phyloP scores from a whole-genome alignment of 2,113 vertebrate species.

The Perccottus glenii region DNA sequence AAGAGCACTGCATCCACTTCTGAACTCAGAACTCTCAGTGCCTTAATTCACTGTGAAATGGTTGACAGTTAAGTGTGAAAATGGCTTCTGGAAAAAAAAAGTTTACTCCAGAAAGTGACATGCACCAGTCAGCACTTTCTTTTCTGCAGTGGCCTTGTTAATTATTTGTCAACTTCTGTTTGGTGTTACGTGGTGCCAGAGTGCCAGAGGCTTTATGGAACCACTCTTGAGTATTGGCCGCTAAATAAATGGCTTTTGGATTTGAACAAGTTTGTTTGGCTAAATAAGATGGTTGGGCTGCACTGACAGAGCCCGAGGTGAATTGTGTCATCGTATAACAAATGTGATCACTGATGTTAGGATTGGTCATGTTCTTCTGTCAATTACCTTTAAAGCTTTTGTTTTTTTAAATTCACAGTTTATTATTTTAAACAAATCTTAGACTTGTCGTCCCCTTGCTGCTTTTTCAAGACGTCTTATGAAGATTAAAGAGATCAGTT shows the following conservation, averaged over 20 bases:
- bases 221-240: constrained; percentile 35
- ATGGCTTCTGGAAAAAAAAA: constrained; percentile 38
- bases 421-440: constrained; percentile 39
- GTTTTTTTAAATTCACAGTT: too few species aligned
- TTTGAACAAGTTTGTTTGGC: constrained; percentile 60
- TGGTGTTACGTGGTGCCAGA: constrained; percentile 47
- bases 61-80: constrained; percentile 58
- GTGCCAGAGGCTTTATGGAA: constrained; percentile 46
- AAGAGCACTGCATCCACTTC: constrained; percentile 39
- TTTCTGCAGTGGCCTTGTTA: constrained; percentile 35
- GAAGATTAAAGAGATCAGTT: constrained; percentile 71
- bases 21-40: constrained; percentile 48
- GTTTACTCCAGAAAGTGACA: constrained; percentile 32
- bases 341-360: constrained; percentile 68
- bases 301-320: constrained; percentile 41
- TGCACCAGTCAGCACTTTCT: constrained; percentile 21
- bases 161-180: constrained; percentile 65
- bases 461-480: constrained; percentile 65
- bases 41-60: constrained; percentile 62
- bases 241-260: constrained; percentile 63
- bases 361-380: constrained; percentile 60
- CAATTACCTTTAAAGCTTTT: constrained; percentile 59
- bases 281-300: constrained; percentile 72
- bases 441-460: constrained; percentile 41
- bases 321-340: constrained; percentile 54